Evolutionary conservation across 2,888 invertebrate genomes (phyloP).

Genomic region (Eilema sororculum): DNA sequence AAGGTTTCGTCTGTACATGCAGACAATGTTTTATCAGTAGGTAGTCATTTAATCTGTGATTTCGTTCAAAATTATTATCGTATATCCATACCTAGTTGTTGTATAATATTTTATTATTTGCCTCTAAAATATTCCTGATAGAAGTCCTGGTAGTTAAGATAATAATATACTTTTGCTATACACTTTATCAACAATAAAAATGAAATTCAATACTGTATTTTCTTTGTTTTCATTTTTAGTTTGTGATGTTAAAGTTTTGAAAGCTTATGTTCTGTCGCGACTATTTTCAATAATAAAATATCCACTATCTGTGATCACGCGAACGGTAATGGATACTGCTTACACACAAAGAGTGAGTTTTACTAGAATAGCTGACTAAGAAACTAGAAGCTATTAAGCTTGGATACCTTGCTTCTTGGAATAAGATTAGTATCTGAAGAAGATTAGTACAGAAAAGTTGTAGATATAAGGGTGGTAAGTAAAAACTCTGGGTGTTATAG

Average conservation of each 20-base stretch:
- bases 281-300: conserved; percentile 49
- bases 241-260: conserved; percentile 53
- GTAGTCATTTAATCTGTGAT: no score
- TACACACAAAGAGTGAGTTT: conserved; percentile 26
- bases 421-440: background rate
- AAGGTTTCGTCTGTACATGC: no score
- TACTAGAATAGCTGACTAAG: conserved; percentile 18
- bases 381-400: no score
- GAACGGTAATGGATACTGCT: conserved; percentile 66
- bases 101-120: no score
- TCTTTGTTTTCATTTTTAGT: background rate
- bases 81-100: no score
- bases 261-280: conserved; percentile 49
- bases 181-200: no score
- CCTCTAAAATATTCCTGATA: background rate
- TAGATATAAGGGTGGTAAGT: background rate
- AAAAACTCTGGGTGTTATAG: no score
- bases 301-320: conserved; percentile 67
- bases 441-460: background rate
- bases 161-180: no score
- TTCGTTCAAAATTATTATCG: no score
- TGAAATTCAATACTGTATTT: no score
- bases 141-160: no score
- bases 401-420: background rate
- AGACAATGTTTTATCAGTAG: no score